These are phyloP conservation scores for Ceratina calcarata DNA, from an alignment of 1,140 invertebrate genomes.

Conservation along the genomic window DNA sequence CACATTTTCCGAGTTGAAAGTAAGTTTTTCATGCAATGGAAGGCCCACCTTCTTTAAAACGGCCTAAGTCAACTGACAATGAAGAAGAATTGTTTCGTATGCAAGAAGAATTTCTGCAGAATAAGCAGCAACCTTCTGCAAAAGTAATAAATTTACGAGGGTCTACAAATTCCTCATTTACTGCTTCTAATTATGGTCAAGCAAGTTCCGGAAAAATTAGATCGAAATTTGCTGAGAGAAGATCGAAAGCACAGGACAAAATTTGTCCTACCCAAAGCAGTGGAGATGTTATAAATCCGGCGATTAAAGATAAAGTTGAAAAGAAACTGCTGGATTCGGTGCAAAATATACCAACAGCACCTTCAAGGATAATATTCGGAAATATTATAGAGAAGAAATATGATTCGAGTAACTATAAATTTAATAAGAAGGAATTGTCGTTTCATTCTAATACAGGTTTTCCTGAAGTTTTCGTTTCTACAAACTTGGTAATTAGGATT, in stretches of 20 bases:
- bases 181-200: background rate
- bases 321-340: slow-evolving; percentile 70
- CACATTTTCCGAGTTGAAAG: background rate
- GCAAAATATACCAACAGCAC: slow-evolving; percentile 78
- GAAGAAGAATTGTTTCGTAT: slow-evolving; percentile 86
- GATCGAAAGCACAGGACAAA: slow-evolving; percentile 47
- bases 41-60: slow-evolving; percentile 60
- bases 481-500: slow-evolving; percentile 19
- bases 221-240: slow-evolving; percentile 70
- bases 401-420: slow-evolving; percentile 59
- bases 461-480: slow-evolving; percentile 67
- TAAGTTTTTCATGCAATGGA: slow-evolving; percentile 35
- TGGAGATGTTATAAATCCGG: slow-evolving; percentile 59
- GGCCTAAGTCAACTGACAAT: slow-evolving; percentile 84
- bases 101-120: slow-evolving; percentile 85
- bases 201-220: slow-evolving; percentile 33
- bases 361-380: slow-evolving; percentile 80
- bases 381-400: slow-evolving; percentile 83
- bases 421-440: background rate
- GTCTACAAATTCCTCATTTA: background rate
- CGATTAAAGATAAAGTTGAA: slow-evolving; percentile 30
- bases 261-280: slow-evolving; percentile 59
- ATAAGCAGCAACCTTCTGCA: slow-evolving; percentile 81
- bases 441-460: slow-evolving; percentile 59
- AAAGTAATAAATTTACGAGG: slow-evolving; percentile 80